Evolutionary conservation across 1,140 invertebrate species (phyloP).

Genomic region (Calosoma granatense): DNA sequence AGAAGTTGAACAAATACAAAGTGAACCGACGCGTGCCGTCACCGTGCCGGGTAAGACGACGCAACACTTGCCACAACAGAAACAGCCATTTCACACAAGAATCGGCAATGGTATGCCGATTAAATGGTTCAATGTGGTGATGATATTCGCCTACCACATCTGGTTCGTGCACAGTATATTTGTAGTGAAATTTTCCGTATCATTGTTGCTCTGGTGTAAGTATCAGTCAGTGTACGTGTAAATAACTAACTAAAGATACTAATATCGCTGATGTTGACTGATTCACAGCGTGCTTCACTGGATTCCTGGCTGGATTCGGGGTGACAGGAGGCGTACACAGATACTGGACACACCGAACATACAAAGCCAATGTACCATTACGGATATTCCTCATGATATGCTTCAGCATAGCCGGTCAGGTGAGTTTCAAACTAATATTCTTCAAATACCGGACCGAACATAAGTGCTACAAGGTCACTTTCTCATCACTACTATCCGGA

Average conservation of each 20-base stretch:
- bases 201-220: neutral
- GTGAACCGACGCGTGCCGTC: neutral
- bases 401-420: conserved; percentile 64
- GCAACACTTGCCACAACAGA: neutral
- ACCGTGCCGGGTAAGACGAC: neutral
- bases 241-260: too few relatives aligned
- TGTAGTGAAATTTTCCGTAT: conserved; percentile 1
- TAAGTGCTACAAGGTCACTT: neutral
- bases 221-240: too few relatives aligned
- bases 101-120: neutral
- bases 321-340: conserved; percentile 77
- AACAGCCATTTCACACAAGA: neutral
- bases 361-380: conserved; percentile 67
- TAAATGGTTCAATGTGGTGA: neutral
- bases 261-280: too few relatives aligned
- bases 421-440: conserved; percentile 28
- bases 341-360: conserved; percentile 73
- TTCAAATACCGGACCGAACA: too few relatives aligned
- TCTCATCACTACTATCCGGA: neutral
- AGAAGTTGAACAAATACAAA: neutral
- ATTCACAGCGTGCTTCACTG: too few relatives aligned
- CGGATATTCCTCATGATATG: conserved; percentile 56
- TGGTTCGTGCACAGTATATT: neutral
- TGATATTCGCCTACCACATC: neutral
- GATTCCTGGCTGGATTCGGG: conserved; percentile 47